phyloP scores from a whole-genome alignment of 2,113 vertebrate genomes.

The Sceloporus undulatus region DNA sequence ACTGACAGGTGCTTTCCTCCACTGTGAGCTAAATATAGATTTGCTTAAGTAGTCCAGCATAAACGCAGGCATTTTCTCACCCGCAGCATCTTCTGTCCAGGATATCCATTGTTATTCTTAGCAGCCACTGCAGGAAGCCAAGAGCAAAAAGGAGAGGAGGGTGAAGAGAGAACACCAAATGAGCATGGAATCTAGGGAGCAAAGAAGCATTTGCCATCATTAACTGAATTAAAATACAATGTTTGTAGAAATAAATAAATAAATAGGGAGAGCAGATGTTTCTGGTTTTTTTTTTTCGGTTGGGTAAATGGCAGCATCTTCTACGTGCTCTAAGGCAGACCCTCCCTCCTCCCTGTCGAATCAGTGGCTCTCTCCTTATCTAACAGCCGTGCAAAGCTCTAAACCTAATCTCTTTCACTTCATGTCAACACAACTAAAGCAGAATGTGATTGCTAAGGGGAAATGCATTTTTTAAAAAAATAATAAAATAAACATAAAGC shows the following conservation, averaged over 20 bases:
- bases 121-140: conserved; percentile 37
- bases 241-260: neutral
- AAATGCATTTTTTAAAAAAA: conserved; percentile 24
- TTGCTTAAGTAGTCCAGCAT: conserved; percentile 57
- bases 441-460: conserved; percentile 38
- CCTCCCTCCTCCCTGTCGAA: neutral
- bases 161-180: conserved; percentile 17
- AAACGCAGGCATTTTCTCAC: conserved; percentile 25
- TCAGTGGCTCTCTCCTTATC: conserved; percentile 13
- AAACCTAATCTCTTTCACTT: conserved; percentile 46
- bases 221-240: conserved; percentile 10
- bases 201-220: conserved; percentile 28
- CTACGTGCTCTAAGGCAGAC: conserved; percentile 11
- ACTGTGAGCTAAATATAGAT: conserved; percentile 52
- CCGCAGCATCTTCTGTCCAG: conserved; percentile 47
- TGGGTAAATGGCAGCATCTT: conserved; percentile 33
- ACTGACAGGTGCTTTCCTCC: conserved; percentile 31
- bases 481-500: conserved; percentile 24
- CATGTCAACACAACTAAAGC: conserved; percentile 35
- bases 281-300: neutral
- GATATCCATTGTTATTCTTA: conserved; percentile 37
- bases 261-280: conserved; percentile 26
- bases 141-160: neutral
- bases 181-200: conserved; percentile 25
- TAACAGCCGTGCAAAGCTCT: conserved; percentile 38